A percentile compares a stretch with the other conserved stretches of the same genome.
These are phyloP conservation scores for Sigmodon hispidus DNA, from an alignment of 2,113 vertebrate genomes.

Conservation along the genomic window DNA sequence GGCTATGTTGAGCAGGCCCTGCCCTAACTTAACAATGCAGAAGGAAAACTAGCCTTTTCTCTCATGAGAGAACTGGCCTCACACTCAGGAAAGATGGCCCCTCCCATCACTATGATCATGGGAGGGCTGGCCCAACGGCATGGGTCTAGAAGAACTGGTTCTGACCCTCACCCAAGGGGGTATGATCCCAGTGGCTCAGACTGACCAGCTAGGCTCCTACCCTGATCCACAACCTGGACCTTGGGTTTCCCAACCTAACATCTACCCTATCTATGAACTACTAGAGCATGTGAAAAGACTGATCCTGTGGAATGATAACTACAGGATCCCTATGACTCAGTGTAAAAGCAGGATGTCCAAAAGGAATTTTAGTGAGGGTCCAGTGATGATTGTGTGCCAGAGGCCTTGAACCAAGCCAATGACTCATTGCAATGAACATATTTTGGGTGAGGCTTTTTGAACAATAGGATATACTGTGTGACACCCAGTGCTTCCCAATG, in stretches of 20 bases:
- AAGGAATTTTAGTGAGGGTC: too few species aligned
- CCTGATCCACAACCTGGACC: background rate
- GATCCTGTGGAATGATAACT: background rate
- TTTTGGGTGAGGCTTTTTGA: background rate
- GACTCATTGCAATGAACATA: background rate
- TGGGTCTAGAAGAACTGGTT: background rate
- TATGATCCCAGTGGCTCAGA: background rate
- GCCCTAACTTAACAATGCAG: background rate
- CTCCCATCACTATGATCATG: too few species aligned
- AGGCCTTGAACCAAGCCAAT: background rate
- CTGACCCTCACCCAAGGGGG: background rate
- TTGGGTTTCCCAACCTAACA: background rate
- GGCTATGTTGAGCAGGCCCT: background rate
- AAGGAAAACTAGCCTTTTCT: too few species aligned
- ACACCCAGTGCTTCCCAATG: background rate
- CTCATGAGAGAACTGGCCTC: too few species aligned
- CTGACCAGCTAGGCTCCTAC: background rate
- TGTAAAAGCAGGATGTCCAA: background rate
- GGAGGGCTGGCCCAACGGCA: too few species aligned
- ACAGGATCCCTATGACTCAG: background rate
- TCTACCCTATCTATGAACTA: background rate
- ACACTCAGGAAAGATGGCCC: too few species aligned
- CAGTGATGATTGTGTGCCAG: background rate
- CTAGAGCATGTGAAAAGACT: background rate
- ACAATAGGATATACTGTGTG: background rate